Conservation (phyloP, 2,888 invertebrate genomes). For the Pedicia rivosa region DNA sequence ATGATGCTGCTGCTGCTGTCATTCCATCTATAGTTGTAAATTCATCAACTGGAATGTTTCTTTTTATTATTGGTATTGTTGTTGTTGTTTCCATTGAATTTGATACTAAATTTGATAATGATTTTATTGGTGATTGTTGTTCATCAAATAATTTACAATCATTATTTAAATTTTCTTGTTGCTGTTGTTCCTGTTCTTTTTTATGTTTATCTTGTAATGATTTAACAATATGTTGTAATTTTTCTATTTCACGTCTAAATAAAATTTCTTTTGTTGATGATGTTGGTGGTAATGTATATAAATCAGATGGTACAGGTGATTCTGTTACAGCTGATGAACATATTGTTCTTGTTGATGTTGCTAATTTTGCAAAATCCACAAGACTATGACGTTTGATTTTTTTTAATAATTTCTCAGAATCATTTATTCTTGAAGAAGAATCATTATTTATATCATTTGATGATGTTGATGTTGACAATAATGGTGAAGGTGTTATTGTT, state of each 20-base stretch:
- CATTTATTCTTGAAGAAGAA: too few species aligned
- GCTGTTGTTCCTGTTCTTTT: constrained; percentile 11
- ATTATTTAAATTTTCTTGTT: neutral
- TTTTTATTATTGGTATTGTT: constrained; percentile 25
- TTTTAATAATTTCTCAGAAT: neutral
- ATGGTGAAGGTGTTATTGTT: constrained; percentile 8
- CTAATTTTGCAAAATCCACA: neutral
- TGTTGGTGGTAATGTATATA: constrained; percentile 11
- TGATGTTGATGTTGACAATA: too few species aligned
- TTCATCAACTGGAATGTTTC: constrained; percentile 9
- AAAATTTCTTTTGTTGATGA: constrained; percentile 15
- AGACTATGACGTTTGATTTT: neutral
- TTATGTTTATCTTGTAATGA: constrained; percentile 21
- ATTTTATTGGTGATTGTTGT: constrained; percentile 43
- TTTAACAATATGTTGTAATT: constrained; percentile 24
- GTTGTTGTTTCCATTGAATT: constrained; percentile 32
- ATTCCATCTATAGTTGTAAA: constrained; percentile 6
- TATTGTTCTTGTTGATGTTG: constrained; percentile 7
- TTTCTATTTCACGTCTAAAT: constrained; percentile 23
- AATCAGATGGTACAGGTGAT: constrained; percentile 8
- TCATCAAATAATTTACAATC: neutral
- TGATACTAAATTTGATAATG: constrained; percentile 44
- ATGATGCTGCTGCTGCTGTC: constrained; percentile 5
- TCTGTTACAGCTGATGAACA: constrained; percentile 7
- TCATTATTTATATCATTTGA: too few species aligned